Evolutionary conservation across 2,888 invertebrate genomes (phyloP).

Genomic region (Oscheius onirici): DNA sequence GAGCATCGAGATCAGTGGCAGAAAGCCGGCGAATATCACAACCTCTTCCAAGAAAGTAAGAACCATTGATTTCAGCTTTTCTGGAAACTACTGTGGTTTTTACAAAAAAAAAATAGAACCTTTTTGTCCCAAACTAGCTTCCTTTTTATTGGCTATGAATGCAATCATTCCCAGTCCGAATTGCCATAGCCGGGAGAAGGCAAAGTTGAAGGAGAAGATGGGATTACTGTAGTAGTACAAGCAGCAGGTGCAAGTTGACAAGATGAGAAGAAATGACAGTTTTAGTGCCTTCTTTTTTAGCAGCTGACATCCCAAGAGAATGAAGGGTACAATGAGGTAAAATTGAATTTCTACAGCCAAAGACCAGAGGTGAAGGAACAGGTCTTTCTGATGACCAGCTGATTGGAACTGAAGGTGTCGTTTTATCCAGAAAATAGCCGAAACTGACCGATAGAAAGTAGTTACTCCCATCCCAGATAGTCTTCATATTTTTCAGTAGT

Average conservation of each 20-base stretch:
- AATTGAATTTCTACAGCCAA: conserved; percentile 16
- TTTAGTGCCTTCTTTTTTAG: background rate
- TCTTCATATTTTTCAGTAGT: conserved; percentile 9
- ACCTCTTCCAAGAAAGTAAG: background rate
- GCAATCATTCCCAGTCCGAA: conserved; percentile 14
- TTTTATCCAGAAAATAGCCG: no score
- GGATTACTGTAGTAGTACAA: conserved; percentile 5
- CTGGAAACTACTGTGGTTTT: no score
- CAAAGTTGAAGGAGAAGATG: conserved; percentile 17
- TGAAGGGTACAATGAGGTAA: conserved; percentile 4
- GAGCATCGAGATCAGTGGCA: background rate
- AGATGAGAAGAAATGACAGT: background rate
- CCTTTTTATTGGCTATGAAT: background rate
- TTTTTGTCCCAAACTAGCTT: background rate
- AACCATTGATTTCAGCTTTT: no score
- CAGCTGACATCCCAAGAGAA: background rate
- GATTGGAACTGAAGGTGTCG: conserved; percentile 27
- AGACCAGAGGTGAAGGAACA: conserved; percentile 18
- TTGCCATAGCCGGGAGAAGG: conserved; percentile 8
- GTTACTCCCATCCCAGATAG: conserved; percentile 12
- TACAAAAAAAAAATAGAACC: background rate
- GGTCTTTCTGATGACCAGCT: background rate
- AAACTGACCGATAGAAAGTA: background rate
- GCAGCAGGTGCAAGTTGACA: background rate
- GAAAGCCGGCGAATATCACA: background rate